Percentiles rank a stretch among this genome's conserved stretches.
Conservation (phyloP, 2,888 invertebrate species). For the Leistus spinibarbis region DNA sequence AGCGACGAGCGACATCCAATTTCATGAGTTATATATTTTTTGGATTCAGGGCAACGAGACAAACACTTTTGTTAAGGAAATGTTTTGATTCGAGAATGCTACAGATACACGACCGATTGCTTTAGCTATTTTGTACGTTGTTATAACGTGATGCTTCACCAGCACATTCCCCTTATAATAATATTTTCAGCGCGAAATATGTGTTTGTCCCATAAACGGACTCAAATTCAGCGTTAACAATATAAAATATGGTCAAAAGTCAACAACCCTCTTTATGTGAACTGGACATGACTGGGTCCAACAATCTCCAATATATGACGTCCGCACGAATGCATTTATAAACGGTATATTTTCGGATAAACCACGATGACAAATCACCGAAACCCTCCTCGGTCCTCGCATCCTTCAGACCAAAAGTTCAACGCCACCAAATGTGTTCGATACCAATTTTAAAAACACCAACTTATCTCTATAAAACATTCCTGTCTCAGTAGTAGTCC, state of each 20-base stretch:
- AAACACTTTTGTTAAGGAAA: too few species aligned
- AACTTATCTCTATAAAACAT: background rate
- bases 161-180: too few species aligned
- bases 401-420: background rate
- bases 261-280: background rate
- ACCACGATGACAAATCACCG: constrained; percentile 8
- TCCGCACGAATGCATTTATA: background rate
- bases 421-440: background rate
- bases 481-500: background rate
- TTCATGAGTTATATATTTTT: too few species aligned
- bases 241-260: background rate
- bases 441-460: background rate
- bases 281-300: background rate
- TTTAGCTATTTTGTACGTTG: too few species aligned
- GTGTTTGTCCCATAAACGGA: too few species aligned
- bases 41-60: too few species aligned
- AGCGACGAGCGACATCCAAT: too few species aligned
- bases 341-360: constrained; percentile 11
- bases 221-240: too few species aligned
- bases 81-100: too few species aligned
- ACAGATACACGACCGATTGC: too few species aligned
- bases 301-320: background rate
- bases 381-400: background rate
- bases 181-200: too few species aligned
- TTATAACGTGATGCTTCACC: too few species aligned